phyloP scores from a whole-genome alignment of 2,888 invertebrate genomes.

The Xanthia togata region DNA sequence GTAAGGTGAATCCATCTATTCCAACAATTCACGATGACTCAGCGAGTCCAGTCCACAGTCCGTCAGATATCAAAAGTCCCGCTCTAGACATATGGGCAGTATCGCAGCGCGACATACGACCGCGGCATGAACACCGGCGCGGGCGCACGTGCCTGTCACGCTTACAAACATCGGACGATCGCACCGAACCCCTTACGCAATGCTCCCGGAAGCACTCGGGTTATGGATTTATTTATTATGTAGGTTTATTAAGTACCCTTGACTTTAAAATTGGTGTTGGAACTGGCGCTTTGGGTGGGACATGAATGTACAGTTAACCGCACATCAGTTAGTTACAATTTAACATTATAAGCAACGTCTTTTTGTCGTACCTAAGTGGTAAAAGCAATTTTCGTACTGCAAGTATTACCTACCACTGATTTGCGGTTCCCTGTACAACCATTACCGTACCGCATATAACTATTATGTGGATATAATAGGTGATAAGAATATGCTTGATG shows the following conservation, averaged over 20 bases:
- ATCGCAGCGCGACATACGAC: conserved; percentile 22
- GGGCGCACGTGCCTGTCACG: conserved; percentile 51
- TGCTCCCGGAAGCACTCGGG: conserved; percentile 54
- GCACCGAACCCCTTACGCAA: conserved; percentile 45
- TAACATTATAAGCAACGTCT: background rate
- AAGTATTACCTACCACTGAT: background rate
- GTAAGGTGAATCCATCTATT: background rate
- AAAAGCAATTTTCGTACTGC: background rate
- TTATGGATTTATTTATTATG: conserved; percentile 24
- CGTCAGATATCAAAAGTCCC: conserved; percentile 9
- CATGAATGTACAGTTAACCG: background rate
- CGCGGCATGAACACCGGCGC: conserved; percentile 44
- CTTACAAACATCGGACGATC: conserved; percentile 21
- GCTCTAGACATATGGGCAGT: conserved; percentile 13
- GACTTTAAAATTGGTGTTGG: background rate
- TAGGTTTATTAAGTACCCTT: background rate
- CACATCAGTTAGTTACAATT: background rate
- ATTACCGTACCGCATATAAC: background rate
- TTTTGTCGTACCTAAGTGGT: background rate
- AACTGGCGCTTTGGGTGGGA: background rate
- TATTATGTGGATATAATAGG: background rate
- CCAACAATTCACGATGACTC: conserved; percentile 20
- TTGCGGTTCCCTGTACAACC: background rate
- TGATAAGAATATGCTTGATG: too few species aligned
- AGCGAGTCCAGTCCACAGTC: conserved; percentile 41